phyloP scores from a whole-genome alignment of 1,140 invertebrate genomes.

The Drosophila ananassae region DNA sequence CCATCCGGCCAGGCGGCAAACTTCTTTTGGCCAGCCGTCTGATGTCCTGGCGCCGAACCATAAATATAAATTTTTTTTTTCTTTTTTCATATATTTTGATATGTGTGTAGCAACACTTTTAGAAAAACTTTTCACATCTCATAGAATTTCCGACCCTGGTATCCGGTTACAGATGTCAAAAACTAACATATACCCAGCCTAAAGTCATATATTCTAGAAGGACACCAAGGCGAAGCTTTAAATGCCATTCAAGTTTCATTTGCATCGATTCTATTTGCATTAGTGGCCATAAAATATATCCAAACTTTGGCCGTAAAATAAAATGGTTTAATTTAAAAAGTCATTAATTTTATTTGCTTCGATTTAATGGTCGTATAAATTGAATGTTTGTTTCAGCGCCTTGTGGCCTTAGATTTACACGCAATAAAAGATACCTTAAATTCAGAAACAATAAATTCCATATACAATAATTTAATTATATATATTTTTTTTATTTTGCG shows the following conservation, averaged over 20 bases:
- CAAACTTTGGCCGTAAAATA: slow-evolving; percentile 59
- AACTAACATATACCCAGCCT: slow-evolving; percentile 21
- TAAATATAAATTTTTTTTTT: slow-evolving; percentile 81
- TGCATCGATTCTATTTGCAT: slow-evolving; percentile 60
- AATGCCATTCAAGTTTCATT: slow-evolving; percentile 50
- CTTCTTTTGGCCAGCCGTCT: slow-evolving; percentile 56
- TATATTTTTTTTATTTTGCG: slow-evolving; percentile 3
- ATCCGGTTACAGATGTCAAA: slow-evolving; percentile 34
- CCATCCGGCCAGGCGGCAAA: slow-evolving; percentile 64
- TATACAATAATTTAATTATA: not conserved
- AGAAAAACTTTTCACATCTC: slow-evolving; percentile 37
- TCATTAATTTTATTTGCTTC: slow-evolving; percentile 43
- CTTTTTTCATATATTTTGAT: slow-evolving; percentile 63
- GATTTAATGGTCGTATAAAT: slow-evolving; percentile 16
- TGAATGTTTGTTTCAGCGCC: slow-evolving; percentile 37
- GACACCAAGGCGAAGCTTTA: slow-evolving; percentile 16
- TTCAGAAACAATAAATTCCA: no score
- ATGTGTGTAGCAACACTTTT: slow-evolving; percentile 47
- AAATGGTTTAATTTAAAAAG: slow-evolving; percentile 49
- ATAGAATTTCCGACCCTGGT: slow-evolving; percentile 12
- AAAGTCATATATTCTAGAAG: slow-evolving; percentile 10
- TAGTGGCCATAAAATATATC: slow-evolving; percentile 58
- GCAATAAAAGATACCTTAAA: slow-evolving; percentile 18
- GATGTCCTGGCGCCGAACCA: slow-evolving; percentile 46
- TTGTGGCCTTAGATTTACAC: slow-evolving; percentile 7